phyloP scores from a whole-genome alignment of 2,888 invertebrate species.

The Nasonia oneida region DNA sequence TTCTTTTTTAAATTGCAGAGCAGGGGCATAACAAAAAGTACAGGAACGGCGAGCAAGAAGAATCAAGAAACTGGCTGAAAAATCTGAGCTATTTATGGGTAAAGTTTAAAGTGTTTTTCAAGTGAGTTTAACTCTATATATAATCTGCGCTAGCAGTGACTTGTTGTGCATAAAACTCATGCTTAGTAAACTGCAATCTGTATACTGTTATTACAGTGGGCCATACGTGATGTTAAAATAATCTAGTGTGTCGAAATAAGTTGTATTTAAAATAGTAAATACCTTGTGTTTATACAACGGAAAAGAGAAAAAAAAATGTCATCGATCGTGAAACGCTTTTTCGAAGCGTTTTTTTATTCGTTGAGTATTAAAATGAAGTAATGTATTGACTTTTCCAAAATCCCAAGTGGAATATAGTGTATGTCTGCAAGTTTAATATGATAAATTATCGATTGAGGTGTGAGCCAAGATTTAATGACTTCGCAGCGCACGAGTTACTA shows the following conservation, averaged over 20 bases:
- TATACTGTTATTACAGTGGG: constrained; percentile 43
- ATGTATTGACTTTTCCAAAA: no score
- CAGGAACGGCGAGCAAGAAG: constrained; percentile 18
- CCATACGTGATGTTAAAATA: background rate
- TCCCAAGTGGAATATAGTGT: no score
- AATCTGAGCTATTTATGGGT: constrained; percentile 68
- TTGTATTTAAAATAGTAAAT: constrained; percentile 22
- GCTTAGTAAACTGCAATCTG: constrained; percentile 43
- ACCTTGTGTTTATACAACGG: no score
- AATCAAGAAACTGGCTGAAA: constrained; percentile 60
- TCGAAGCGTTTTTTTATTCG: no score
- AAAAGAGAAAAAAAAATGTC: no score
- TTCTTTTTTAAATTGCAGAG: background rate
- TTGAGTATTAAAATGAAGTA: no score
- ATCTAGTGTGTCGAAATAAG: background rate
- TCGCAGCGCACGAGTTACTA: no score
- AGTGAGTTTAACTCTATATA: constrained; percentile 64
- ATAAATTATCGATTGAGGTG: constrained; percentile 29
- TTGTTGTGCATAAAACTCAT: constrained; percentile 36
- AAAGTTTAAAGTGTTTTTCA: constrained; percentile 70
- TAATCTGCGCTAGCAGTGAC: constrained; percentile 50
- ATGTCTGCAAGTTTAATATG: no score
- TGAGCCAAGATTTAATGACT: no score
- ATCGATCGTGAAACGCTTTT: no score
- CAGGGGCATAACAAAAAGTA: constrained; percentile 11